These are phyloP conservation scores for Lordiphosa mommai DNA, from an alignment of 1,140 invertebrate species.

Conservation along the genomic window DNA sequence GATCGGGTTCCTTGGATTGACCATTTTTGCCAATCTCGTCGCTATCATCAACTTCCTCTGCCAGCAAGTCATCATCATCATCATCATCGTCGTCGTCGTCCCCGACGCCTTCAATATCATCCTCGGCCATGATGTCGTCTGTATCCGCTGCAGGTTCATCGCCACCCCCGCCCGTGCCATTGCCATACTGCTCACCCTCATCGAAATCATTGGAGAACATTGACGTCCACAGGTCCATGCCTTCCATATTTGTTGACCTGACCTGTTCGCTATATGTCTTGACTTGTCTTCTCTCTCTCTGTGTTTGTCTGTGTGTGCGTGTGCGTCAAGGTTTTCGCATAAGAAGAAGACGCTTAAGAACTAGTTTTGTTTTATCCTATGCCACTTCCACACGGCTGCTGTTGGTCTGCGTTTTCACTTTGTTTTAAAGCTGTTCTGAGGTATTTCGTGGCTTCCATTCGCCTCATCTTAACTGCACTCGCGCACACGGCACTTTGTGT, in stretches of 20 bases:
- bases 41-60: constrained; percentile 8
- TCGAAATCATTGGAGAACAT: constrained; percentile 71
- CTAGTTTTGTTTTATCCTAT: constrained; percentile 8
- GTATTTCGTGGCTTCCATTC: neutral
- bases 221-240: constrained; percentile 70
- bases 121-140: constrained; percentile 29
- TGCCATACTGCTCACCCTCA: constrained; percentile 40
- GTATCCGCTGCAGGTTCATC: constrained; percentile 20
- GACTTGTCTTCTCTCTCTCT: constrained; percentile 8
- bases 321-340: constrained; percentile 13
- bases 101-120: constrained; percentile 4
- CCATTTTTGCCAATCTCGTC: neutral
- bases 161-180: constrained; percentile 18
- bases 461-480: constrained; percentile 11
- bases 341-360: constrained; percentile 11
- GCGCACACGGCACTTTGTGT: constrained; percentile 3
- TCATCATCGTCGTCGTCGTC: constrained; percentile 39
- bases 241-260: constrained; percentile 50
- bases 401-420: constrained; percentile 15
- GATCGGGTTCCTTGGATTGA: constrained; percentile 30
- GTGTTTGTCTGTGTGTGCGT: constrained; percentile 9
- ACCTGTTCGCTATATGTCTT: constrained; percentile 5
- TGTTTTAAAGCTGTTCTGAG: neutral
- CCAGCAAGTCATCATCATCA: constrained; percentile 14
- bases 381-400: constrained; percentile 1